A percentile compares a stretch with the other conserved stretches of the same genome.
These are phyloP conservation scores for Cotesia chilonis DNA, from an alignment of 1,140 invertebrate genomes.

Conservation along the genomic window DNA sequence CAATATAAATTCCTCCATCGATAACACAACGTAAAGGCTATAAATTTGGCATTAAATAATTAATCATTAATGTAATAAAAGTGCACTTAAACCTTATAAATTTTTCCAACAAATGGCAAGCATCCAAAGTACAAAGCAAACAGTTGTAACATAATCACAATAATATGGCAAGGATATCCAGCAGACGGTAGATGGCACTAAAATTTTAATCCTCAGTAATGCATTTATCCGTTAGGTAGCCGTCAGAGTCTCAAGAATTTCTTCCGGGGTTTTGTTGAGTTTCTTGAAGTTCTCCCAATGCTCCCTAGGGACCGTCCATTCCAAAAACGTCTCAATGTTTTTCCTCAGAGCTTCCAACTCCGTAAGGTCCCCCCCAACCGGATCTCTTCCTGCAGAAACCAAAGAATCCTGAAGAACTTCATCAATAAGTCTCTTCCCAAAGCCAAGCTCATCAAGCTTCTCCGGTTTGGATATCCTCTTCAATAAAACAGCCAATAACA, in stretches of 20 bases:
- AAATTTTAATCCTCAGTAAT: background rate
- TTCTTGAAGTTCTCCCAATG: slow-evolving; percentile 79
- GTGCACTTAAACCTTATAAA: background rate
- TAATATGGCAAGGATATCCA: slow-evolving; percentile 19
- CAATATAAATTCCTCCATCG: background rate
- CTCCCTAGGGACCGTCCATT: slow-evolving; percentile 81
- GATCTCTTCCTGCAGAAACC: slow-evolving; percentile 74
- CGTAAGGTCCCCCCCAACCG: slow-evolving; percentile 67
- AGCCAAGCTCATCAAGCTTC: slow-evolving; percentile 78
- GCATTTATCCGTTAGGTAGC: slow-evolving; percentile 44
- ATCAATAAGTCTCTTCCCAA: slow-evolving; percentile 83
- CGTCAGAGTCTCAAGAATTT: slow-evolving; percentile 79
- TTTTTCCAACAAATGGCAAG: slow-evolving; percentile 8
- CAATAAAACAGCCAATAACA: slow-evolving; percentile 79
- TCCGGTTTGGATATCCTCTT: slow-evolving; percentile 84
- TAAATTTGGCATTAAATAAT: background rate
- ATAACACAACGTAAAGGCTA: background rate
- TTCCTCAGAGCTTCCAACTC: slow-evolving; percentile 71
- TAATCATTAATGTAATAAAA: background rate
- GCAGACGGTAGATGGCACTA: too few species aligned
- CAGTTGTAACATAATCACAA: background rate
- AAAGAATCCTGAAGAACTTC: slow-evolving; percentile 82
- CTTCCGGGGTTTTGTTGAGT: slow-evolving; percentile 78
- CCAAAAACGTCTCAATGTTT: slow-evolving; percentile 80
- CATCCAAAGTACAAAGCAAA: slow-evolving; percentile 9